Evolutionary conservation across 2,888 invertebrate genomes (phyloP), one percentile per base, ranked within the genome.

Genomic region (Chrysolina oricalcia): DNA sequence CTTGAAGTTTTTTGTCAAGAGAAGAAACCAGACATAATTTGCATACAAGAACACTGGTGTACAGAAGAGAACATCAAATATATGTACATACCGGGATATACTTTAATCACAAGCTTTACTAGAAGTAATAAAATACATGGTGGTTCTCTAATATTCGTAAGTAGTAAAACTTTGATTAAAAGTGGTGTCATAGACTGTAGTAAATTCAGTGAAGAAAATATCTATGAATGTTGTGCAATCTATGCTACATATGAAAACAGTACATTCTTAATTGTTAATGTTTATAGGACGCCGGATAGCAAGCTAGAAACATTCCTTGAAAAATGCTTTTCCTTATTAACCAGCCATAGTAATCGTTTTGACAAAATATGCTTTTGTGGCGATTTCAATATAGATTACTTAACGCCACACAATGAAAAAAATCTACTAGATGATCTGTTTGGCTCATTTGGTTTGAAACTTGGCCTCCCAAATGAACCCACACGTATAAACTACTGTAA

Each of bases 111-210:
- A 56, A 56, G 56, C 56, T 56, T 56, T 56, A 56, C 56, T 19
- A 56, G 56, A 56, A 56, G 56, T 56, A 56, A 56, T 19, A 56
- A 56, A 56, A 17, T 13, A 56, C 56, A 56, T 56, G 56, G 46
- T 46, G 46, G 46, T 46, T 46, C 46, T 46, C 46, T 46, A 46
- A 46, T 46, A 46, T 46, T 46, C 10, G 56, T 56, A 5, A 56
- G 23, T 19, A 56, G 56, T 56, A 56, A 56, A 56, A 56, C 56
- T 56, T 56, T 56, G 17, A 17, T 19, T 3, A 19, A 56, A 56
- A 56, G 56, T 19, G 23, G 56, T 56, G 21, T 56, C 56, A 56
- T 56, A 19, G 21, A 56, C 56, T 56, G 56, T 56, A 56, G 56
- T 56, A 56, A 56, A 56, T 19, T 56, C n/a, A 19, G 56, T 56